Evolutionary conservation across 2,113 vertebrate species (phyloP), one percentile per base, ranked within the genome.

Genomic region (Centropus unirufus): DNA sequence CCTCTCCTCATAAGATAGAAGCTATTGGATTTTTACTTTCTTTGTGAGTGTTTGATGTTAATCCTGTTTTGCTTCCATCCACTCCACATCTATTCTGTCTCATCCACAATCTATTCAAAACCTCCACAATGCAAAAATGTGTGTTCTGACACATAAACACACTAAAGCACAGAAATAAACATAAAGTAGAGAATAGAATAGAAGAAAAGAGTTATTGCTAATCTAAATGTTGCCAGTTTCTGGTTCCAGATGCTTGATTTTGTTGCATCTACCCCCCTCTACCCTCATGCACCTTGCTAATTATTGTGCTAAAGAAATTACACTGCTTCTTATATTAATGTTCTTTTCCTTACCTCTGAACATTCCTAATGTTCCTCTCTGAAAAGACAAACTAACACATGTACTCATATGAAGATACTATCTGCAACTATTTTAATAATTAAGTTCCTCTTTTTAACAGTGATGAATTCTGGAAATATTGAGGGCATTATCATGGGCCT

Each of bases 261-360:
- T 34, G 12, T 87, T 69, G 12, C 24, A 39, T 11, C 2, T 39
- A 32, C 3, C 32, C 15, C 4, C 6, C 2, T 11, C 2, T 39
- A 32, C 3, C 32, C 15, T 3, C 6, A 2, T 3, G 24, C 47
- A 47, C 19, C 2, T 11, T 1, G 0, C 23, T 76, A 52, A 29
- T 21, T 66, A 2, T 22, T 46, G 19, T 40, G 8, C 42, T 82
- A 55, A 82, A 69, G 6, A 40, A 78, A 32, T 34, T n/a, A 2
- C 15, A 30, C 20, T 44, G 5, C 46, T 67, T 63, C 5, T 72
- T 42, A 34, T 11, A 3, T 29, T 36, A 54, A 14, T 12, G 6
- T 22, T 49, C 47, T 39, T 88, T 90, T 59, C 6, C 54, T 64
- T 47, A 34, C 6, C 40, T 70, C 32, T 23, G 6, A 49, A 59